These are phyloP conservation scores for Synanthedon myopaeformis DNA, from an alignment of 2,888 invertebrate species.

Conservation along the genomic window DNA sequence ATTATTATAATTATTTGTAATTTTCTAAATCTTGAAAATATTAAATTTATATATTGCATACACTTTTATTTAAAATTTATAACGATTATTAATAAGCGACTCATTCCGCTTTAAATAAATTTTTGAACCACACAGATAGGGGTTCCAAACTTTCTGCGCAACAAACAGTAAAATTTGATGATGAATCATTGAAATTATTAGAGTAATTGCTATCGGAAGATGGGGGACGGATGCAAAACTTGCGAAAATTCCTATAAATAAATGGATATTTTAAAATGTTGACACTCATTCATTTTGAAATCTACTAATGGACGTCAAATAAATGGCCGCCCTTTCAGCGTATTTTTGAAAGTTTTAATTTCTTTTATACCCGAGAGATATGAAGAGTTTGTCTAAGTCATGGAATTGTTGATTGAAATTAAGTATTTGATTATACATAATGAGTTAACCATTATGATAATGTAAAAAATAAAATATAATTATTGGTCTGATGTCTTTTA, in stretches of 20 bases:
- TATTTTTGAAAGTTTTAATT: background rate
- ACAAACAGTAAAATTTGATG: conserved; percentile 52
- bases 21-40: too few species aligned
- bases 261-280: conserved; percentile 14
- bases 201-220: conserved; percentile 32
- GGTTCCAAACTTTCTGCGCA: conserved; percentile 28
- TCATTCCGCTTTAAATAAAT: conserved; percentile 4
- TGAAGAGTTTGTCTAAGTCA: too few species aligned
- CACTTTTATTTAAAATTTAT: too few species aligned
- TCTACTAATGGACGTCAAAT: conserved; percentile 15
- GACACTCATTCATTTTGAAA: conserved; percentile 7
- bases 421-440: too few species aligned
- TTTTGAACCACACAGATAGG: conserved; percentile 10
- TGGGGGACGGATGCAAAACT: conserved; percentile 22
- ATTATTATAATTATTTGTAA: too few species aligned
- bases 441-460: too few species aligned
- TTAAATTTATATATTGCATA: too few species aligned
- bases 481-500: too few species aligned
- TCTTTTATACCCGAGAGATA: too few species aligned
- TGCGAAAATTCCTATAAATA: conserved; percentile 21
- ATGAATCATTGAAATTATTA: conserved; percentile 55
- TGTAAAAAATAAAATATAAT: too few species aligned
- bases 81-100: too few species aligned
- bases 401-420: too few species aligned
- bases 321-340: background rate